Conservation (phyloP, 2,113 vertebrate species). For the Gulo gulo region DNA sequence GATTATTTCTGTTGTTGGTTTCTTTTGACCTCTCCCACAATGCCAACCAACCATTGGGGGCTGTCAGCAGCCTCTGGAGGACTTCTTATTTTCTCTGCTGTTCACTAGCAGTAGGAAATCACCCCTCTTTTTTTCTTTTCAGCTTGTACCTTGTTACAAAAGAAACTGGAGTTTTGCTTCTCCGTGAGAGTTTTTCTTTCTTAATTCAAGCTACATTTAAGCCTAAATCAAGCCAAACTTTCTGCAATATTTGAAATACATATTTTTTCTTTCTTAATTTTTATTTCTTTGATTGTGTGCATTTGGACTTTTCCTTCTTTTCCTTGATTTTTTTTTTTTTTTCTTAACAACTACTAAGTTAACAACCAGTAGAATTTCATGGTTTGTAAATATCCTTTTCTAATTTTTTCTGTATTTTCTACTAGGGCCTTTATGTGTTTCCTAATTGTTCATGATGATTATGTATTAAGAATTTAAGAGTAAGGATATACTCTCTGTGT, state of each 20-base stretch:
- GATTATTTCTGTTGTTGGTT: background rate
- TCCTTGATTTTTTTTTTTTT: background rate
- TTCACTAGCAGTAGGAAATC: background rate
- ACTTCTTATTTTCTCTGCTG: background rate
- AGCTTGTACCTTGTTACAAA: background rate
- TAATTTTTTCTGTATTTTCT: background rate
- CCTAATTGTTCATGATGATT: background rate
- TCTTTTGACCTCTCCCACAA: background rate
- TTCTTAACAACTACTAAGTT: background rate
- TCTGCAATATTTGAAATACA: background rate
- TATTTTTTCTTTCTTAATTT: background rate
- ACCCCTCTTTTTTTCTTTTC: background rate
- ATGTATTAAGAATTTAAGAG: background rate
- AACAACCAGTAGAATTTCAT: background rate
- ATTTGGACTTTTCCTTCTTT: background rate
- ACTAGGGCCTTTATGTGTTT: background rate
- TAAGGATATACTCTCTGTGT: background rate
- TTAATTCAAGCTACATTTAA: background rate
- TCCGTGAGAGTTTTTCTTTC: background rate
- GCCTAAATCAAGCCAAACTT: background rate
- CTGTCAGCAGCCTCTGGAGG: fast-evolving
- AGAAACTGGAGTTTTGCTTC: background rate
- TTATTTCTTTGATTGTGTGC: background rate
- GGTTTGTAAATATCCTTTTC: background rate
- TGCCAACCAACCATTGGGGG: fast-evolving